Evolutionary conservation across 1,140 invertebrate genomes (phyloP), one percentile per base, ranked within the genome.

Genomic region (Babylonia areolata): DNA sequence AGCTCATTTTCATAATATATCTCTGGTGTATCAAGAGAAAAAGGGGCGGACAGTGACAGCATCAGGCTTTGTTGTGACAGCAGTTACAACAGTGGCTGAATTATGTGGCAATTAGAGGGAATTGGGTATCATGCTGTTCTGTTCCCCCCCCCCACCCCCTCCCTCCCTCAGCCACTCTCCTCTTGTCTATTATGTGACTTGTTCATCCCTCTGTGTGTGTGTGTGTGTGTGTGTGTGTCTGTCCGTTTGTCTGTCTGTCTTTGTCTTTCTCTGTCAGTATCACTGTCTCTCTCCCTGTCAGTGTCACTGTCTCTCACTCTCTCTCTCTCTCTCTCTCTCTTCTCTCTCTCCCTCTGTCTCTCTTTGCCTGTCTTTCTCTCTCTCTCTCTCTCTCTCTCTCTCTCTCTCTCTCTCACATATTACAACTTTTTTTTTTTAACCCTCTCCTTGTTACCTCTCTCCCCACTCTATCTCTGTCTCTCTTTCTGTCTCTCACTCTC

Each of bases 401-500:
- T 64, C 58, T 64, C 58, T 64, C 58, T 64, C 58, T 64, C 58
- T 64, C 58, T 64, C 58, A n/a, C n/a, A n/a, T n/a, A n/a, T n/a
- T n/a, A n/a, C n/a, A n/a, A n/a, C n/a, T n/a, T n/a, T 51, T 20
- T 51, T 20, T 51, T 20, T 51, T 20, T 51, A 6, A 11, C 46
- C 20, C 46, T 51, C 46, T 51, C 46, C 20, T 6, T 51, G n/a
- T 20, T 51, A n/a, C 20, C 58, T 64, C 28, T 64, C 58, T 64
- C 58, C 23, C 20, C 3, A 17, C 23, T 3, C 23, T 17, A 23
- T 46, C 5, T 6, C 5, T 46, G 3, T 64, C 20, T 28, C 58
- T 64, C 58, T 64, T 23, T 64, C 28, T 64, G 12, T 64, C 58
- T 51, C 46, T 51, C 58, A 23, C 58, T 64, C 58, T 64, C 58